A percentile compares a stretch with the other conserved stretches of the same genome.
These are phyloP conservation scores for Caenorhabditis uteleia DNA, from an alignment of 2,888 invertebrate genomes.

Conservation along the genomic window DNA sequence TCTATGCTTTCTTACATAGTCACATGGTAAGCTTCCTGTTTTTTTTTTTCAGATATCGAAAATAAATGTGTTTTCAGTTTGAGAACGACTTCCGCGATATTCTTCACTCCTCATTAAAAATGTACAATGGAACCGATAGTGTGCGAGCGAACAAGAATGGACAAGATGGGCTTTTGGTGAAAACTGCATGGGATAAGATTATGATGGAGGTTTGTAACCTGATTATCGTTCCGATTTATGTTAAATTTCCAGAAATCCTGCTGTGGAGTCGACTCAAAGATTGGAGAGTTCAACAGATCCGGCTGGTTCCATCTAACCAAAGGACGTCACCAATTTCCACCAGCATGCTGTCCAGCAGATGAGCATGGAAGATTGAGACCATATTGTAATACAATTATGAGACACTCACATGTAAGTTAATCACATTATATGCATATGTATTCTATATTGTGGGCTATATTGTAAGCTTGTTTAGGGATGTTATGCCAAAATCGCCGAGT, in stretches of 20 bases:
- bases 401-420: conserved; percentile 63
- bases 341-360: conserved; percentile 66
- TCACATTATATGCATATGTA: neutral
- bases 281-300: conserved; percentile 65
- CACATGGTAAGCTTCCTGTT: conserved; percentile 66
- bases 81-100: conserved; percentile 68
- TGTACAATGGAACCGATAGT: conserved; percentile 68
- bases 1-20: conserved; percentile 67
- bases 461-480: conserved; percentile 56
- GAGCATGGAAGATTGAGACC: conserved; percentile 55
- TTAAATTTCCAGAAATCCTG: conserved; percentile 57
- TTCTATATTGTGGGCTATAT: neutral
- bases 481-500: conserved; percentile 63
- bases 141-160: conserved; percentile 13
- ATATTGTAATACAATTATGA: conserved; percentile 58
- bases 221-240: neutral
- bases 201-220: conserved; percentile 63
- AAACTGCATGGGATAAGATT: conserved; percentile 68
- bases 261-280: conserved; percentile 67
- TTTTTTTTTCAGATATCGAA: neutral
- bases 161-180: conserved; percentile 56
- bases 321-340: conserved; percentile 61
- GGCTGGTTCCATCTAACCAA: conserved; percentile 62
- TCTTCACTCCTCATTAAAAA: conserved; percentile 61
- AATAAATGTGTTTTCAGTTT: conserved; percentile 53